Evolutionary conservation across 2,113 vertebrate genomes (phyloP).

Genomic region (Xiphophorus hellerii): DNA sequence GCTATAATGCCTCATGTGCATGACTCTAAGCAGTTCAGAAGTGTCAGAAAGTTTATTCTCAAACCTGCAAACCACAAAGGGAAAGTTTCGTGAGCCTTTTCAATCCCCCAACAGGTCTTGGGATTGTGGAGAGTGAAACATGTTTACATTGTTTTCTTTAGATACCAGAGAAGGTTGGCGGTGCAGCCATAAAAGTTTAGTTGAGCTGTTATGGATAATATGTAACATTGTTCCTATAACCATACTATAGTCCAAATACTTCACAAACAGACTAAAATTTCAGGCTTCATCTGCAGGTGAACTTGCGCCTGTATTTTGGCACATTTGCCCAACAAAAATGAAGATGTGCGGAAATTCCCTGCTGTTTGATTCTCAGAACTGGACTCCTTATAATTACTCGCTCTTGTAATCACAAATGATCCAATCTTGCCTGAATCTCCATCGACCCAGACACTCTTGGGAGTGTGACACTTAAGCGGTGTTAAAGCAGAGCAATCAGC

Average conservation of each 20-base stretch:
- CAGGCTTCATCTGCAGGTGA: not conserved
- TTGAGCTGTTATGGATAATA: not conserved
- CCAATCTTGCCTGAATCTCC: constrained; percentile 6
- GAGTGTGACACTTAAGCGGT: constrained; percentile 17
- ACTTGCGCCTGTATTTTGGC: not conserved
- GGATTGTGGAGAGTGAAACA: not conserved
- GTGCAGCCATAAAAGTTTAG: not conserved
- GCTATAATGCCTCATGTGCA: constrained; percentile 11
- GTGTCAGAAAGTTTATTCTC: constrained; percentile 21
- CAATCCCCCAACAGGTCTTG: not conserved
- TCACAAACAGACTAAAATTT: not conserved
- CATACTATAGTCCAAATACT: not conserved
- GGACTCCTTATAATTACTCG: constrained; percentile 3
- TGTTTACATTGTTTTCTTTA: not conserved
- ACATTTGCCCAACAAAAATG: not conserved
- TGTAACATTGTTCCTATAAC: not conserved
- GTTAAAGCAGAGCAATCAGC: constrained; percentile 36
- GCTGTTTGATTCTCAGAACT: not conserved
- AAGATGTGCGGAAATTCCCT: not conserved
- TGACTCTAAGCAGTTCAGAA: constrained; percentile 8
- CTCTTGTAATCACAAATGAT: constrained; percentile 26
- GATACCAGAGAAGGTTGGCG: not conserved
- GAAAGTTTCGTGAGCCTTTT: not conserved
- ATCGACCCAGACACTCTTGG: constrained; percentile 11
- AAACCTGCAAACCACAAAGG: not conserved